phyloP scores from a whole-genome alignment of 1,140 invertebrate genomes.

The Theocolax elegans region DNA sequence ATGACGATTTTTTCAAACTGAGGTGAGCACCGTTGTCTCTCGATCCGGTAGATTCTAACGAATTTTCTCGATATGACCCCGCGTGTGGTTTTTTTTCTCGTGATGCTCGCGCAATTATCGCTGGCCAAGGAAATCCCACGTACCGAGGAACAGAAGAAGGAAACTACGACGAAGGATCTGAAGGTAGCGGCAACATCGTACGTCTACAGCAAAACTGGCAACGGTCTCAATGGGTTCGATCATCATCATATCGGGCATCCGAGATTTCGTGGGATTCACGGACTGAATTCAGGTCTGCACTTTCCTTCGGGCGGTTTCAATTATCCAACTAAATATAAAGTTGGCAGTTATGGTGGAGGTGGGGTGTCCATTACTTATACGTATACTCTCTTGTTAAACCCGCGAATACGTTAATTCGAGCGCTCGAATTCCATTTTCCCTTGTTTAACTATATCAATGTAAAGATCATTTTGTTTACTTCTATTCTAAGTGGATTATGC shows the following conservation, averaged over 20 bases:
- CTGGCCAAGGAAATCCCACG: conserved; percentile 2
- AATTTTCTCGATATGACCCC: too few relatives aligned
- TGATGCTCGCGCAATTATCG: not conserved
- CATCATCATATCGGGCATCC: not conserved
- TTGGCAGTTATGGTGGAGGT: conserved; percentile 38
- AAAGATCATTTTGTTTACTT: too few relatives aligned
- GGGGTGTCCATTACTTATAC: not conserved
- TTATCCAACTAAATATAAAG: conserved; percentile 43
- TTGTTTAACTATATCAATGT: too few relatives aligned
- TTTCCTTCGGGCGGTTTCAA: conserved; percentile 38
- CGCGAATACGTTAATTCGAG: too few relatives aligned
- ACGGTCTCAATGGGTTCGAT: not conserved
- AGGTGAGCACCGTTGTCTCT: too few relatives aligned
- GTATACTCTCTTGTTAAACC: too few relatives aligned
- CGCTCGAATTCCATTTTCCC: too few relatives aligned
- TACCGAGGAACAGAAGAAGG: conserved; percentile 11
- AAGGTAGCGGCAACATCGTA: conserved; percentile 22
- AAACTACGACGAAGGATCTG: conserved; percentile 11
- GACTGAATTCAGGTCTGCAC: conserved; percentile 19
- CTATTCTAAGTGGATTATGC: too few relatives aligned
- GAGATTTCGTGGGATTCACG: not conserved
- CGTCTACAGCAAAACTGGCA: conserved; percentile 1
- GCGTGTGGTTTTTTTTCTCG: not conserved
- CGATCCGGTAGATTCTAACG: too few relatives aligned
- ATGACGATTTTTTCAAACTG: too few relatives aligned